Base-by-base conservation (phyloP, 1,140 invertebrate species). In the Agrypnia vestita region DNA sequence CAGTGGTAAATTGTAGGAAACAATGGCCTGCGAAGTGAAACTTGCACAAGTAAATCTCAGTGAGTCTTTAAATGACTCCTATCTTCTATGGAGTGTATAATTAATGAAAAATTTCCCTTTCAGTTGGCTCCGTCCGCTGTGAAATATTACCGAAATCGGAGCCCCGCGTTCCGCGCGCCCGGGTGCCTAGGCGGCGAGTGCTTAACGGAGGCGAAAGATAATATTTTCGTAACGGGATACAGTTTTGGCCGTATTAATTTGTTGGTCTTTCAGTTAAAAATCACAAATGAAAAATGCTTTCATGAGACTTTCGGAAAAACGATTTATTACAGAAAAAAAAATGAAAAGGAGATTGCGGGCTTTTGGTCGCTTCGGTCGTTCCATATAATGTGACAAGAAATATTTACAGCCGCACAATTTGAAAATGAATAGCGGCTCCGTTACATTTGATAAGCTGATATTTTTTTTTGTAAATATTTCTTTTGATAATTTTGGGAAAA, bases 141-240 rank as follows among this genome's bases (percentile, higher is more conserved):
- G 53, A 74, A 55, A 35, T 55, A 56, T 35, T 35, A 56, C 53
- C 13, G 49, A 74, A 56, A 74, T 56, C 15, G 49, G 72, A 56
- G 72, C 53, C 35, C 21, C 72, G 8, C 6, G 17, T 44, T 46
- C 13, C 10, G 21, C 15, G 43, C 46, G 46, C 72, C 53, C 53
- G 35, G 51, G 51, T n/a, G n/a, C 35, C 51, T 59, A n/a, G 46
- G 44, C 10, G 43, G 47, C 17, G 19, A 17, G 67, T 21, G 47
- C 67, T 25, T 51, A 71, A 51, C 67, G 17, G 46, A 25, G 44
- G 47, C 17, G 67, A 71, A 71, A 71, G 47, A 71, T 71, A 71
- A 71, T 71, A 51, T 71, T 71, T 71, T 71, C 21, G 67, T 71
- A 71, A 71, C 67, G 47, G 46, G 67, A 71, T 71, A 71, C 67